Conservation (phyloP, 92 coral and sea anemone species). For the Umimayanthus chanpuru region DNA sequence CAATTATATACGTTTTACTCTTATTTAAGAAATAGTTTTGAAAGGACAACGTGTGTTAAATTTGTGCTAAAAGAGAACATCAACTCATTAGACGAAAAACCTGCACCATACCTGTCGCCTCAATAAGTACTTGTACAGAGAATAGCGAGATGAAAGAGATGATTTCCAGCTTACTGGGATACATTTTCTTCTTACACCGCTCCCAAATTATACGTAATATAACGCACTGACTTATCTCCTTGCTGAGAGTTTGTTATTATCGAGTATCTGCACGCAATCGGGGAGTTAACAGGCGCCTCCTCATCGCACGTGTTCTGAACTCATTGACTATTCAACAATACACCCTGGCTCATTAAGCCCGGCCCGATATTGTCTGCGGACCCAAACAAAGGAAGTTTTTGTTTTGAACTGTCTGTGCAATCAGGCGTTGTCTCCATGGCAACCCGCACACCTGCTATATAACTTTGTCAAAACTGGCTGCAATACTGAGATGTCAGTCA, state of each 20-base stretch:
- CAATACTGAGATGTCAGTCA: neutral
- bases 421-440: constrained; percentile 8
- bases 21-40: no score
- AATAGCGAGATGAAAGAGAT: neutral
- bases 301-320: constrained; percentile 38
- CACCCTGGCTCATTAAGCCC: constrained; percentile 28
- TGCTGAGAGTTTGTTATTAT: neutral
- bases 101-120: constrained; percentile 25
- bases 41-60: neutral
- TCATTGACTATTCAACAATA: constrained; percentile 48
- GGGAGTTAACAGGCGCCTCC: constrained; percentile 39
- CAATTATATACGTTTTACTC: no score
- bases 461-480: neutral
- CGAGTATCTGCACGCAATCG: neutral
- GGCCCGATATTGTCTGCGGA: constrained; percentile 31
- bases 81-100: constrained; percentile 4
- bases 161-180: neutral
- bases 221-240: constrained; percentile 5
- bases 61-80: neutral
- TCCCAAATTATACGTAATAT: neutral
- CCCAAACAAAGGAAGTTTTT: constrained; percentile 24
- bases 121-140: neutral
- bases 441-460: constrained; percentile 24
- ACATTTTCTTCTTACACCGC: neutral
- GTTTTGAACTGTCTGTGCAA: neutral